phyloP scores from a whole-genome alignment of 2,797 vertebrate species.

The Vespertilio murinus region DNA sequence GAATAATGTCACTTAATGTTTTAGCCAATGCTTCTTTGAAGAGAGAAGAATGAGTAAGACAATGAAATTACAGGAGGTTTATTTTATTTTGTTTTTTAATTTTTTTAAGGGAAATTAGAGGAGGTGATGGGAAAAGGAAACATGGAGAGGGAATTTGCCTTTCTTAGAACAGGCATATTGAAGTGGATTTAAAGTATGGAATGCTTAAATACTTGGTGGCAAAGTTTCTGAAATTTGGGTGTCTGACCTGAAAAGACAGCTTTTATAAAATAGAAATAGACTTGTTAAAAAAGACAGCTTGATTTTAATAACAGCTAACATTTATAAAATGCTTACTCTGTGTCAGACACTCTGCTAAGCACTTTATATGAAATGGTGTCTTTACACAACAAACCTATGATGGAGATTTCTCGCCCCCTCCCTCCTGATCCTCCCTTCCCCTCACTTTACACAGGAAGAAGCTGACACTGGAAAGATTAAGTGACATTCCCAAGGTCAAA shows the following conservation, averaged over 20 bases:
- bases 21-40: neutral
- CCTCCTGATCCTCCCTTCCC: too few relatives aligned
- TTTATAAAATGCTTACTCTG: conserved; percentile 19
- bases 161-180: neutral
- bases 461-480: neutral
- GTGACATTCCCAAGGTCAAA: neutral
- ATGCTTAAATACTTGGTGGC: neutral
- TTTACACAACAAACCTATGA: neutral
- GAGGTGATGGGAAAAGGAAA: neutral
- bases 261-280: conserved; percentile 60
- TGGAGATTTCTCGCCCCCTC: neutral
- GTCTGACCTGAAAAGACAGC: conserved; percentile 44
- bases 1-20: neutral
- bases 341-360: conserved; percentile 19
- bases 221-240: conserved; percentile 46
- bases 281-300: conserved; percentile 48
- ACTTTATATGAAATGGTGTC: neutral
- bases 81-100: neutral
- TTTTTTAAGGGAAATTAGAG: neutral
- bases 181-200: neutral
- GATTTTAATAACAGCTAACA: conserved; percentile 56
- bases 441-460: neutral
- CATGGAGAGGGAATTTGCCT: neutral
- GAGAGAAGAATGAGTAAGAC: neutral
- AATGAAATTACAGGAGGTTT: neutral